A percentile compares a stretch with the other conserved stretches of the same genome.
These are phyloP conservation scores for Aleiodes testaceus DNA, from an alignment of 2,888 invertebrate genomes.

Conservation along the genomic window DNA sequence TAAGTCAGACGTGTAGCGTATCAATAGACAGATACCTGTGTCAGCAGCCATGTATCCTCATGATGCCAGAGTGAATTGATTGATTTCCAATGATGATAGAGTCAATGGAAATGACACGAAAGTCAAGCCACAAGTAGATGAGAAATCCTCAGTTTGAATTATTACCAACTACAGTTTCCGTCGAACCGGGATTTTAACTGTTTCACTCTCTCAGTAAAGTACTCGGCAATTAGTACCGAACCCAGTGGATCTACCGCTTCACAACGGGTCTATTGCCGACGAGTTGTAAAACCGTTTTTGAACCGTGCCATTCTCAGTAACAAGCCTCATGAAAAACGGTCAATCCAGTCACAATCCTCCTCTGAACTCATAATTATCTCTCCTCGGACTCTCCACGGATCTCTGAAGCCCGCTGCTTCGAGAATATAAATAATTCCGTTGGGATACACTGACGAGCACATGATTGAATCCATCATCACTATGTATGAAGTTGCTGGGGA, in stretches of 20 bases:
- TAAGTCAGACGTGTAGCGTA: slow-evolving; percentile 19
- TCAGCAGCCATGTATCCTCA: neutral
- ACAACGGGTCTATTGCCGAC: neutral
- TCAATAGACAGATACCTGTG: slow-evolving; percentile 33
- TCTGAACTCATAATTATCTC: slow-evolving; percentile 12
- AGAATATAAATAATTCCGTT: no score
- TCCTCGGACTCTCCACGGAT: no score
- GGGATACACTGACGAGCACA: no score
- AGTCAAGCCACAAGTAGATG: neutral
- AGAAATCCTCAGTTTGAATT: slow-evolving; percentile 2
- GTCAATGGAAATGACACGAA: neutral
- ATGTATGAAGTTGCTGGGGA: neutral
- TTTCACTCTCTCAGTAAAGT: slow-evolving; percentile 6
- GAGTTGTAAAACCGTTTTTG: slow-evolving; percentile 18
- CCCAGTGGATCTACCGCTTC: slow-evolving; percentile 7
- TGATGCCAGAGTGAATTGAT: neutral
- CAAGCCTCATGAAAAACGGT: slow-evolving; percentile 27
- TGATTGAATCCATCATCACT: slow-evolving; percentile 11
- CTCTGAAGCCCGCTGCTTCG: no score
- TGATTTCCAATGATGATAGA: neutral
- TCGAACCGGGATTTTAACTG: slow-evolving; percentile 27
- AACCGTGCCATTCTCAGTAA: neutral
- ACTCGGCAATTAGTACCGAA: slow-evolving; percentile 12
- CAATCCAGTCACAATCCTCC: slow-evolving; percentile 51
- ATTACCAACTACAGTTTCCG: neutral